Evolutionary conservation across 37 sponge, comb jelly and placozoan genomes (phyloP).

Genomic region (Tethya wilhelma): DNA sequence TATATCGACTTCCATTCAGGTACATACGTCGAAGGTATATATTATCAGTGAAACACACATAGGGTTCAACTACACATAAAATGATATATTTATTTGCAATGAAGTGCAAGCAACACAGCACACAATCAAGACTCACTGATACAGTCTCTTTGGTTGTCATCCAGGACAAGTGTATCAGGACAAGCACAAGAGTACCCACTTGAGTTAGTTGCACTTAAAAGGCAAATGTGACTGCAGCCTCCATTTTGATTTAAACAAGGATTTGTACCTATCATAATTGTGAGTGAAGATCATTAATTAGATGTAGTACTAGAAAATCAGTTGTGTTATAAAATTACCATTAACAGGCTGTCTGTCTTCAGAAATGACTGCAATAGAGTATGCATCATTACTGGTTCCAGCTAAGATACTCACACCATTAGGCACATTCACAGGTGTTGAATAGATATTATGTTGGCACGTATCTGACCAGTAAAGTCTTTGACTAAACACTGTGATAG

Average conservation of each 20-base stretch:
- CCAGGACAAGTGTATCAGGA: constrained; percentile 27
- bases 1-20: constrained; percentile 7
- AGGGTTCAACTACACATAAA: neutral
- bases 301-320: too few species aligned
- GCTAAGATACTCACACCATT: constrained; percentile 3
- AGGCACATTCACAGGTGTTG: neutral
- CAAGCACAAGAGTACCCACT: constrained; percentile 59
- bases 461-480: constrained; percentile 9
- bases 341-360: constrained; percentile 8
- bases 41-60: neutral
- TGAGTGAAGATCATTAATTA: too few species aligned
- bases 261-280: constrained; percentile 17
- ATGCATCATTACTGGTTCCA: neutral
- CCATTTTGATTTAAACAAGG: constrained; percentile 56
- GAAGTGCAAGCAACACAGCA: neutral
- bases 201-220: constrained; percentile 19
- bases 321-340: neutral
- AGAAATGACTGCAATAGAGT: constrained; percentile 2
- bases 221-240: constrained; percentile 62
- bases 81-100: neutral
- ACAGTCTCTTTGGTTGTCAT: constrained; percentile 19
- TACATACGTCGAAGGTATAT: constrained; percentile 20
- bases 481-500: neutral
- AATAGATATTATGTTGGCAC: constrained; percentile 11
- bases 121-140: neutral